Conservation (phyloP, 1,140 invertebrate species). For the Heliothis virescens region DNA sequence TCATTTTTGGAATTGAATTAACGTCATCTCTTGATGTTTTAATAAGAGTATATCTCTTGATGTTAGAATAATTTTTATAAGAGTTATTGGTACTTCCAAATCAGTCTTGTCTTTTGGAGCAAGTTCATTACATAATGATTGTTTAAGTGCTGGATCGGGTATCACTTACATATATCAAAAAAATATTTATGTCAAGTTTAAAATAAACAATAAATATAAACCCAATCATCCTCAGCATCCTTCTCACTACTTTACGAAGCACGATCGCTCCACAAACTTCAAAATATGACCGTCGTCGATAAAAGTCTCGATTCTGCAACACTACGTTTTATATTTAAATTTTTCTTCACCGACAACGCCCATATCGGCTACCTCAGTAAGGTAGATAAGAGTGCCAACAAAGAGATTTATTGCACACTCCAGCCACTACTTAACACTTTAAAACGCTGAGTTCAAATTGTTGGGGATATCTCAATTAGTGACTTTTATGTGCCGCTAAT, state of each 20-base stretch:
- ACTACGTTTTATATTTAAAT: conserved; percentile 82
- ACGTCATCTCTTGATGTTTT: conserved; percentile 10
- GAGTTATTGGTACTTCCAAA: conserved; percentile 10
- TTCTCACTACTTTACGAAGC: neutral
- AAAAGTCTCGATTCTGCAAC: conserved; percentile 37
- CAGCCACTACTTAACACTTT: conserved; percentile 62
- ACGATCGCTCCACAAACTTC: conserved; percentile 30
- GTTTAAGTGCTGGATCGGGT: too few species aligned
- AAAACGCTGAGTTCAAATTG: conserved; percentile 67
- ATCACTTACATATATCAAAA: neutral
- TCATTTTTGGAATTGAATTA: conserved; percentile 41
- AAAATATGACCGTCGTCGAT: conserved; percentile 44
- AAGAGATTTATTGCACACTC: conserved; percentile 82
- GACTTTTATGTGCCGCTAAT: conserved; percentile 70
- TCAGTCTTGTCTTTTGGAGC: neutral
- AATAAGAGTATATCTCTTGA: neutral
- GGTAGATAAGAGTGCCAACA: conserved; percentile 76
- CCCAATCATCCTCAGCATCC: neutral
- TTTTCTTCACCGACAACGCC: conserved; percentile 71
- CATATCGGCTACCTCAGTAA: conserved; percentile 77
- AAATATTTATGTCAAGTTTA: neutral
- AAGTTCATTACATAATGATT: too few species aligned
- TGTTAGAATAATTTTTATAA: neutral
- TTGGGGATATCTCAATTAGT: conserved; percentile 79
- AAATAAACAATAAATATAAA: neutral